Conservation (phyloP, 1,140 invertebrate species). For the Ridgeia piscesae region DNA sequence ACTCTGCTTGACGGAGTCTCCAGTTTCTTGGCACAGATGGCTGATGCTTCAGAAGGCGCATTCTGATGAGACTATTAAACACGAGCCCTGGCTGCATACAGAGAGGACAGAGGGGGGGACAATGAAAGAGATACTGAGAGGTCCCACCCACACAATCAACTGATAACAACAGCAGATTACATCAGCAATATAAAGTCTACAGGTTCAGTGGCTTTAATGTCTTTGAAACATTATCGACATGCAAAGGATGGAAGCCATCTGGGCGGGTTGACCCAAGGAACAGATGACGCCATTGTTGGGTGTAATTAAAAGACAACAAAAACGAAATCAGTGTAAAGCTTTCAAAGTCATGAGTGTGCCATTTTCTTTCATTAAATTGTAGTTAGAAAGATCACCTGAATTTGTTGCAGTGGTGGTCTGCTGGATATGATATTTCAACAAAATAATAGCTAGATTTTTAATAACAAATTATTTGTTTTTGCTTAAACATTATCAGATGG, state of each 20-base stretch:
- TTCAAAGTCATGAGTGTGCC: background rate
- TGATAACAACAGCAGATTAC: conserved; percentile 1
- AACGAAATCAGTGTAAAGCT: background rate
- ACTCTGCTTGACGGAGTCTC: background rate
- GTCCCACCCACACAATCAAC: background rate
- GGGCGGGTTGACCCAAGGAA: background rate
- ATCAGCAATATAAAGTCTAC: conserved; percentile 1
- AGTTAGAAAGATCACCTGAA: too few relatives aligned
- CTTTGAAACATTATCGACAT: background rate
- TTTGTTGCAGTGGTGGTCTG: too few relatives aligned
- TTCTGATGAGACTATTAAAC: background rate
- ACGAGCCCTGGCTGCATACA: background rate
- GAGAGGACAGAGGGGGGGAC: background rate
- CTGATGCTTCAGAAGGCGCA: background rate
- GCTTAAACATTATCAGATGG: too few relatives aligned
- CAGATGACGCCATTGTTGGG: background rate
- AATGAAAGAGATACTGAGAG: background rate
- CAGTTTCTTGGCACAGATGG: background rate
- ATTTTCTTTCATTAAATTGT: too few relatives aligned
- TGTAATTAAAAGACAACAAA: background rate
- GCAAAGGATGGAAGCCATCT: background rate
- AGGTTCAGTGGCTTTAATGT: background rate
- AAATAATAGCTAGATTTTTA: too few relatives aligned
- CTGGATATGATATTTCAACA: too few relatives aligned
- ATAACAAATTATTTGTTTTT: too few relatives aligned